Conservation (phyloP, 2,888 invertebrate species). For the Drosophila limbata region DNA sequence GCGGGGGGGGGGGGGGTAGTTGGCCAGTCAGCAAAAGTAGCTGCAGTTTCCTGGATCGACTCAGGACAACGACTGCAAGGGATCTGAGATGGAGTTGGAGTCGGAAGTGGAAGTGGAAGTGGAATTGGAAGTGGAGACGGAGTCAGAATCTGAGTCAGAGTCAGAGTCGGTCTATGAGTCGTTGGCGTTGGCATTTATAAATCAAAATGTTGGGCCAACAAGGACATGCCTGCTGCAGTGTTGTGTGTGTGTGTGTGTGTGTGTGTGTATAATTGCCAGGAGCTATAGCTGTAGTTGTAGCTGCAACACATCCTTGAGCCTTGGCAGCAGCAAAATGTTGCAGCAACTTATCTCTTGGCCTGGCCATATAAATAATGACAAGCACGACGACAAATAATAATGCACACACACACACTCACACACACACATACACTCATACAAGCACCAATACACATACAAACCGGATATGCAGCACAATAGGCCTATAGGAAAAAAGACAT, state of each 20-base stretch:
- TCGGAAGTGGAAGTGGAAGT: slow-evolving; percentile 2
- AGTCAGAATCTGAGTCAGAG: slow-evolving; percentile 31
- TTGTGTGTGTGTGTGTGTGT: slow-evolving; percentile 21
- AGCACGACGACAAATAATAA: slow-evolving; percentile 83
- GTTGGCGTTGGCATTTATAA: slow-evolving; percentile 77
- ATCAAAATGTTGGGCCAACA: slow-evolving; percentile 82
- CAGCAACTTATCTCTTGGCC: slow-evolving; percentile 79
- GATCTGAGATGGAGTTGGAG: slow-evolving; percentile 9
- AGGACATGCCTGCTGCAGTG: slow-evolving; percentile 58
- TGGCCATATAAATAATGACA: slow-evolving; percentile 83
- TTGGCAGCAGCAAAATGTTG: slow-evolving; percentile 52
- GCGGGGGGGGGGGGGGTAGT: neutral
- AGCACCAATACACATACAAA: slow-evolving; percentile 4
- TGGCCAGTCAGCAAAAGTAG: slow-evolving; percentile 75
- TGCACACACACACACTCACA: slow-evolving; percentile 55
- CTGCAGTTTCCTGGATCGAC: slow-evolving; percentile 61
- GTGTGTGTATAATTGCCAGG: slow-evolving; percentile 67
- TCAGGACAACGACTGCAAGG: slow-evolving; percentile 21
- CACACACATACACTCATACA: slow-evolving; percentile 25
- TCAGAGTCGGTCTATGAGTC: slow-evolving; percentile 31
- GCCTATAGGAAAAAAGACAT: slow-evolving; percentile 45
- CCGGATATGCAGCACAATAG: slow-evolving; percentile 68
- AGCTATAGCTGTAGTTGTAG: slow-evolving; percentile 49
- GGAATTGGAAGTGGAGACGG: slow-evolving; percentile 15
- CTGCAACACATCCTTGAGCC: slow-evolving; percentile 35